Evolutionary conservation across 2,797 vertebrate genomes (phyloP).

Genomic region (Astyanax mexicanus): DNA sequence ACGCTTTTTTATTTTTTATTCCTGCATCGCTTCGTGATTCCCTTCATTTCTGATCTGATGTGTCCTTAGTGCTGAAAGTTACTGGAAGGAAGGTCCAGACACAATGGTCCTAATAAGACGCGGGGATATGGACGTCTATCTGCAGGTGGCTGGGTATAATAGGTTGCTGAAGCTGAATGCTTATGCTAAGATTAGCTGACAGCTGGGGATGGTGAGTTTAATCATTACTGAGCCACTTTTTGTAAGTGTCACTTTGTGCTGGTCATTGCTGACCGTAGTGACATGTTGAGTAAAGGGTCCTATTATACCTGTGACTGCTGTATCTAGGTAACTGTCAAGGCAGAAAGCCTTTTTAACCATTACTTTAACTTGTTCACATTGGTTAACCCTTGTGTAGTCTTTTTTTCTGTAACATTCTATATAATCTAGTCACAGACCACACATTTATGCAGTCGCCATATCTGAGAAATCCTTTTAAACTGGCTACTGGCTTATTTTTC

Average conservation of each 20-base stretch:
- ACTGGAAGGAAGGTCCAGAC: conserved; percentile 16
- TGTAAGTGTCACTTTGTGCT: conserved; percentile 26
- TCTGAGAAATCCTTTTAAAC: too few species aligned
- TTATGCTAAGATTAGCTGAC: conserved; percentile 27
- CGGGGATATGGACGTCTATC: conserved; percentile 14
- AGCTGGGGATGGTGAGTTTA: conserved; percentile 10
- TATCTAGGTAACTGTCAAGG: not conserved
- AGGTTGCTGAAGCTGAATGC: conserved; percentile 2
- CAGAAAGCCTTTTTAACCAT: not conserved
- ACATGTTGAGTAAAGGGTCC: not conserved
- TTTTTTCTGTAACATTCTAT: too few species aligned
- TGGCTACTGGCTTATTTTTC: too few species aligned
- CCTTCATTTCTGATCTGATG: conserved; percentile 12
- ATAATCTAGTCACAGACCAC: too few species aligned
- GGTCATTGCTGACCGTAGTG: conserved; percentile 2
- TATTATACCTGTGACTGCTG: not conserved
- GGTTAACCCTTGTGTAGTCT: not conserved
- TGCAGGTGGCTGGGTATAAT: conserved; percentile 2
- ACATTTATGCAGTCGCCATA: too few species aligned
- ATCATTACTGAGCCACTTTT: not conserved
- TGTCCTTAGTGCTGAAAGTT: conserved; percentile 14
- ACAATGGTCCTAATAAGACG: conserved; percentile 16
- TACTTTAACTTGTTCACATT: not conserved
- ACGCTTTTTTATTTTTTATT: not conserved
- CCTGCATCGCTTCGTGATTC: not conserved